Evolutionary conservation across 2,888 invertebrate species (phyloP), one percentile per base, ranked within the genome.

Genomic region (Nineta flava): DNA sequence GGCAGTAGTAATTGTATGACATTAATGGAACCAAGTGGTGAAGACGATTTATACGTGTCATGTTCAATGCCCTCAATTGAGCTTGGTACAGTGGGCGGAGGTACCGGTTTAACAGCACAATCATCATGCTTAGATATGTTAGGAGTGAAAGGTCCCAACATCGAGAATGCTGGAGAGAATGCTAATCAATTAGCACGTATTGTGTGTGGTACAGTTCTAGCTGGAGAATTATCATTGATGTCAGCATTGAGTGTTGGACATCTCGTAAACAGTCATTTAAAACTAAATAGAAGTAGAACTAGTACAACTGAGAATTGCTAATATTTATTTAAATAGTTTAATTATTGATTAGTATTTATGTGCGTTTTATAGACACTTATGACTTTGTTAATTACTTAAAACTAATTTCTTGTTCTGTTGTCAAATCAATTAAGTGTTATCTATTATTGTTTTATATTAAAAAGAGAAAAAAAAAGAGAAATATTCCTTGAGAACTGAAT

Each of bases 31-130:
- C 76, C 81, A 2, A 83, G 80, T 71, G 83, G 86, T 9, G 77
- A 79, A 34, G 78, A 83, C 45, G 94, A 96, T 66, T 72, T 99
- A 9, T 88, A 92, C 62, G 86, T 97, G 47, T 87, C 91, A 1
- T 94, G 94, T 64, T 95, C 96, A 1, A 96, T 99, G 96, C 96
- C 96, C 6, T 94, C 87, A 4, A 74, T 99, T 53, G 97, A 99
- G 71, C 86, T 96, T 9, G 97, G 97, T 17, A 97, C 95, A 0
- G 81, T 95, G 2, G 77, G 93, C 1, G 97, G 99, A 0, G 97
- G 97, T 9, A 99, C 99, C 0, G 81, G 90, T 12, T 71, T 99
- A 55, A 81, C 88, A 0, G 87, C 91, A 0, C 99, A 99, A 67
- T 77, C 84, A 1, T 83, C 95, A 0, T 95, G 95, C 62, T 72